Evolutionary conservation across 2,888 invertebrate species (phyloP).

Genomic region (Caenorhabditis zanzibari): DNA sequence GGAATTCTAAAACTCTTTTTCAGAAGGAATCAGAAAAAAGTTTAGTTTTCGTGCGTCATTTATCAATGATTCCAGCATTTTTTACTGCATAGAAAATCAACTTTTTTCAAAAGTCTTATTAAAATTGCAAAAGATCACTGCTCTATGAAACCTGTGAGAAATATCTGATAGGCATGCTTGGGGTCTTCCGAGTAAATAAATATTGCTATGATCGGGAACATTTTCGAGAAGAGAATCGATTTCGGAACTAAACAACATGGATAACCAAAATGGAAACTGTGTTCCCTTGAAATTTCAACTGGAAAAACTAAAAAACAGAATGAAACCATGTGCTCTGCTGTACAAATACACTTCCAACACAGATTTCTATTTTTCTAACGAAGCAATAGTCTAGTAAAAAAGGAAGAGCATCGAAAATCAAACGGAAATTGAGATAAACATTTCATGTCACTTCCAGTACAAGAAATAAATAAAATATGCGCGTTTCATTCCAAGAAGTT

Average conservation of each 20-base stretch:
- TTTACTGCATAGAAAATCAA: conserved; percentile 10
- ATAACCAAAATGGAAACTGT: neutral
- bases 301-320: neutral
- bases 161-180: neutral
- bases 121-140: conserved; percentile 8
- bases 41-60: conserved; percentile 9
- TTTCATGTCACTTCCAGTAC: neutral
- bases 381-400: conserved; percentile 17
- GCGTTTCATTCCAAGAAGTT: conserved; percentile 22
- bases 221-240: neutral
- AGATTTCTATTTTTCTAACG: conserved; percentile 16
- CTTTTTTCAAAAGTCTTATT: neutral
- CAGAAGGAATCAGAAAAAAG: conserved; percentile 2
- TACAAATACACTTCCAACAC: conserved; percentile 13
- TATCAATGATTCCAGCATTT: neutral
- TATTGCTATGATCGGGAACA: neutral
- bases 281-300: neutral
- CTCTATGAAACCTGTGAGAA: too few relatives aligned
- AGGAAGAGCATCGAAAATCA: conserved; percentile 4
- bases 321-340: conserved; percentile 29
- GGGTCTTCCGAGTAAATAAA: neutral
- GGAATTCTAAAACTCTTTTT: neutral
- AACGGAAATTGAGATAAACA: conserved; percentile 19
- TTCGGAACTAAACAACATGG: neutral
- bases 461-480: neutral